These are phyloP conservation scores for Agelas oroides DNA, from an alignment of 37 sponge, comb jelly and placozoan species.

Conservation along the genomic window DNA sequence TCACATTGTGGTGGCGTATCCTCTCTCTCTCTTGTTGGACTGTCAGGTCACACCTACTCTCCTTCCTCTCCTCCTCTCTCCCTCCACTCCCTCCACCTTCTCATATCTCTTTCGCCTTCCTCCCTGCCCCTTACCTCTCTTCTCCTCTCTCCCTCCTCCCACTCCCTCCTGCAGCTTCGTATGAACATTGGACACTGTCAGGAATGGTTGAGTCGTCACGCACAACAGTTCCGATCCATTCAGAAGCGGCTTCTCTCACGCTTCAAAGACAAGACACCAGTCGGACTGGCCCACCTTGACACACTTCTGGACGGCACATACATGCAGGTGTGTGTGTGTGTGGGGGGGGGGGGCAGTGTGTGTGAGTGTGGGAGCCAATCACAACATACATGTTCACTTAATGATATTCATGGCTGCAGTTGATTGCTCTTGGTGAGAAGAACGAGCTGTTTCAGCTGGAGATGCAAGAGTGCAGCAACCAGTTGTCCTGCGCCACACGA, in stretches of 20 bases:
- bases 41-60: not conserved
- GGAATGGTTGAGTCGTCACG: conserved; percentile 76
- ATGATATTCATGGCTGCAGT: conserved; percentile 26
- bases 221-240: conserved; percentile 93
- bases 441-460: conserved; percentile 58
- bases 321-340: conserved; percentile 58
- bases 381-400: too few species aligned
- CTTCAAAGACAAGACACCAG: conserved; percentile 98
- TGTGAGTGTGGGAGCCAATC: too few species aligned
- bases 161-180: conserved; percentile 72
- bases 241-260: conserved; percentile 93
- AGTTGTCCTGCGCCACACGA: conserved; percentile 69
- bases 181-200: conserved; percentile 57
- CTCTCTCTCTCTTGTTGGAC: not conserved
- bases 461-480: conserved; percentile 56
- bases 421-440: conserved; percentile 88
- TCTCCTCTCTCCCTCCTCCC: too few species aligned
- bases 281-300: conserved; percentile 88
- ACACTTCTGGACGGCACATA: conserved; percentile 93
- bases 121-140: too few species aligned
- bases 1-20: not conserved
- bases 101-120: too few species aligned
- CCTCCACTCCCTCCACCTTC: too few species aligned
- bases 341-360: too few species aligned
- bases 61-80: too few species aligned